Evolutionary conservation across 2,113 vertebrate species (phyloP), one percentile per base, ranked within the genome.

Genomic region (Sinocyclocheilus anophthalmus): DNA sequence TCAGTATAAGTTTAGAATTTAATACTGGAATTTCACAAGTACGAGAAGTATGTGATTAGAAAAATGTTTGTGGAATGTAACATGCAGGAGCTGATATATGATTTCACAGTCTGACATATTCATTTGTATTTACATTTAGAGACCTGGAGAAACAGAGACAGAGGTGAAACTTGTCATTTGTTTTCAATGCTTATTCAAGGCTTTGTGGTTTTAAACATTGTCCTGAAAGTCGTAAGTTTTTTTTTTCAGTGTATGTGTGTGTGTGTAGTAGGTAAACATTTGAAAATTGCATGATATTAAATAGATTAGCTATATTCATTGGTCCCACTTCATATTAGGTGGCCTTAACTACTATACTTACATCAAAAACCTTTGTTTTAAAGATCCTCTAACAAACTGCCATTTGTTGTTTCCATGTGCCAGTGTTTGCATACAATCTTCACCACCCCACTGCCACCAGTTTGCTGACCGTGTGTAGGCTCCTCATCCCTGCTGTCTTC

Each of bases 21-120:
- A 20, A 6, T 33, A 77, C 33, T 37, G 10, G 30, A 26, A 57
- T 57, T 88, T 50, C 30, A 37, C 42, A 81, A 33, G 16, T 18
- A 33, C 26, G 8, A 13, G 24, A 65, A 65, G 11, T 13, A 14
- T 67, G 13, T 16, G 5, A 67, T 30, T 16, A 33, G 65, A 48
- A 76, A 18, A 72, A 14, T 69, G 55, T 76, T 10, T 79, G 45
- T 72, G 77, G 48, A 42, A 24, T 61, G 42, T 33, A 33, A 48
- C 39, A 2, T 70, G 11, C 14, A 67, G 75, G 81, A 61, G 48
- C 45, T 26, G 67, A 48, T 1, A 72, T 53, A 63, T 87, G 2
- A 75, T 80, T 87, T 81, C 69, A 65, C 83, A 67, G 77, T 67
- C 70, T 65, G 33, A 69, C 26, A 69, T 65, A 39, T 65, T 69